These are phyloP conservation scores for Chromobotia macracanthus DNA, from an alignment of 2,797 vertebrate genomes.

Conservation along the genomic window DNA sequence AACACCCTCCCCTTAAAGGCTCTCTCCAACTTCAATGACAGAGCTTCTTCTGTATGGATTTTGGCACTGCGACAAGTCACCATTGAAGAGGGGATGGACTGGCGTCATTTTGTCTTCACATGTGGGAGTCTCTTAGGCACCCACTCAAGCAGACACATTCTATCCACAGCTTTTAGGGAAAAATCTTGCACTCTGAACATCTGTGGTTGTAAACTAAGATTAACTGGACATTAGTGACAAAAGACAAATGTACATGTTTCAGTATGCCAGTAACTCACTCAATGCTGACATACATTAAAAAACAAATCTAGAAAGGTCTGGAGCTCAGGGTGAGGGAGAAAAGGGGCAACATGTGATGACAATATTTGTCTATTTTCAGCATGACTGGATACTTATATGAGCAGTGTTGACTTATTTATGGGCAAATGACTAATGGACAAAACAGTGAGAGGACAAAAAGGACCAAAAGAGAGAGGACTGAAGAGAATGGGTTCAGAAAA, in stretches of 20 bases:
- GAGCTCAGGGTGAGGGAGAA: no score
- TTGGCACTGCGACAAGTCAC: conserved; percentile 37
- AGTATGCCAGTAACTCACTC: not conserved
- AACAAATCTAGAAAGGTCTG: not conserved
- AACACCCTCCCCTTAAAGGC: conserved; percentile 19
- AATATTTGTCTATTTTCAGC: not conserved
- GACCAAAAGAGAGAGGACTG: not conserved
- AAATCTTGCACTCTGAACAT: not conserved
- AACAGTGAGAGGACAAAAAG: no score
- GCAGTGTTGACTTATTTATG: not conserved
- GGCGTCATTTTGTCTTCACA: conserved; percentile 35
- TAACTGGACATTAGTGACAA: not conserved
- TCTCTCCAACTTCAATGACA: conserved; percentile 39
- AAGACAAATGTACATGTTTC: not conserved
- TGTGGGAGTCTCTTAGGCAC: not conserved
- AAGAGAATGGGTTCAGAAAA: not conserved
- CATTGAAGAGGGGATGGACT: conserved; percentile 33
- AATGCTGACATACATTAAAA: not conserved
- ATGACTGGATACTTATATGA: not conserved
- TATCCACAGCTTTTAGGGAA: not conserved
- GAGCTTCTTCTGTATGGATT: conserved; percentile 44
- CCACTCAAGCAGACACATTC: not conserved
- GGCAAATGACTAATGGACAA: not conserved
- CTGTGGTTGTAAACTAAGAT: conserved; percentile 16
- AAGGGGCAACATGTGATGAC: not conserved